A percentile compares a stretch with the other conserved stretches of the same genome.
These are phyloP conservation scores for Macrotis lagotis DNA, from an alignment of 2,113 vertebrate genomes.

Conservation along the genomic window DNA sequence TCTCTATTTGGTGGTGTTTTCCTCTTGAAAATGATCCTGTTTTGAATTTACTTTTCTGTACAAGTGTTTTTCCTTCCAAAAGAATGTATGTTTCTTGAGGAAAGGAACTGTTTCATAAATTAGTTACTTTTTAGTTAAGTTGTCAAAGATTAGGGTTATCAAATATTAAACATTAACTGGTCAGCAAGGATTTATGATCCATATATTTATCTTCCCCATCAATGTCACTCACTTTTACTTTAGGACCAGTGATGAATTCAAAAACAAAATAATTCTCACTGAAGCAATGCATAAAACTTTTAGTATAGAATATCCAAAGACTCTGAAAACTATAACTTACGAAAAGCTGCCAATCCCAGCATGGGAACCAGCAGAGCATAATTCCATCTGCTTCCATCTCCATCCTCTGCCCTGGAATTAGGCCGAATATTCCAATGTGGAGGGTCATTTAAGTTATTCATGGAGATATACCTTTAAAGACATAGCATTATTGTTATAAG, in stretches of 20 bases:
- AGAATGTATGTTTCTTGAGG: neutral
- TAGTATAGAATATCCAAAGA: neutral
- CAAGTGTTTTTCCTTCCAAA: neutral
- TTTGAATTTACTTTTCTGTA: neutral
- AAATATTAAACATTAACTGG: neutral
- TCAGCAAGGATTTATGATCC: neutral
- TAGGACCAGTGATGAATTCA: neutral
- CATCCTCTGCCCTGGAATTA: slow-evolving; percentile 83
- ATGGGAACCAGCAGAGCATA: slow-evolving; percentile 96
- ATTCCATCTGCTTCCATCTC: slow-evolving; percentile 94
- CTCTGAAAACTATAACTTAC: slow-evolving; percentile 86
- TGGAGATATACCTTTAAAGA: slow-evolving; percentile 80
- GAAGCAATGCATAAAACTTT: neutral
- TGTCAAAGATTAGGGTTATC: neutral
- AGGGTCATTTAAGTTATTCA: slow-evolving; percentile 98
- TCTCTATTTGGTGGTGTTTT: neutral
- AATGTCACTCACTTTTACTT: neutral
- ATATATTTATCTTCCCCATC: neutral
- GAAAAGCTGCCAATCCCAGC: slow-evolving; percentile 96
- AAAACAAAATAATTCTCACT: neutral
- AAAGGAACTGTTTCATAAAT: neutral
- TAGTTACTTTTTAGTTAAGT: neutral
- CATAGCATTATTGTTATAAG: slow-evolving; percentile 21
- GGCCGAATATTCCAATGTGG: slow-evolving; percentile 95
- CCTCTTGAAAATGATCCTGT: neutral